Evolutionary conservation across 1,140 invertebrate genomes (phyloP), one percentile per base, ranked within the genome.

Genomic region (Caenorhabditis elegans): DNA sequence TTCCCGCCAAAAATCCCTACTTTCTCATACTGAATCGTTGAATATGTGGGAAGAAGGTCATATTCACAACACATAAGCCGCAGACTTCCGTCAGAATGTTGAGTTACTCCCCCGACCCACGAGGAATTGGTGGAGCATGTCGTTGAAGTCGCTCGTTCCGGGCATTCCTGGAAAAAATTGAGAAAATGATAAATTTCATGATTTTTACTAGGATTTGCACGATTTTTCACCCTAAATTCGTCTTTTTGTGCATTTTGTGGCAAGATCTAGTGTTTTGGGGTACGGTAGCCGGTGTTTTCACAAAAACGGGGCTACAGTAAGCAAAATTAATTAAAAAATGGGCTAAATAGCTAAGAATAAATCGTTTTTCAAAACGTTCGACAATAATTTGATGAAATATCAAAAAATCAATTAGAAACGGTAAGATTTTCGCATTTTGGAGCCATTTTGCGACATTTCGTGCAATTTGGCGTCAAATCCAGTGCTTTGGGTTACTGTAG

Each of bases 21-120:
- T 10, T 86, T 83, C n/a, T 82, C 78, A 76, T 88, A 87, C 24
- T 87, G 46, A 19, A 83, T 70, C 31, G 88, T 86, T 24, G 86
- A 86, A 17, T 87, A 47, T 15, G 48, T 55, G 17, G 65, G 34
- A n/a, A 88, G 75, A 11, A 79, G 46, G 34, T 89, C 88, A 46
- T 86, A 89, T 80, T 88, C 88, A 76, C 87, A 88, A 55, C 87
- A 88, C 85, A 79, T 79, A 24, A 79, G 36, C 19, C 39, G 28
- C 2, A 79, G n/a, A 46, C 55, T 60, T 0, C 28, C 28, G 11
- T 65, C 87, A 47, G 79, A 80, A 3, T 75, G 60, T 76, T 88
- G 88, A 51, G 89, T 88, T 34, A 88, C 76, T 28, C 87, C 87
- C 3, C 87, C 87, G 13, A 88, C 88, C 87, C 87, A 88, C 3